A percentile compares a stretch with the other conserved stretches of the same genome.
Conservation (phyloP, 2,888 invertebrate genomes). For the Drosophila mayaguana region DNA sequence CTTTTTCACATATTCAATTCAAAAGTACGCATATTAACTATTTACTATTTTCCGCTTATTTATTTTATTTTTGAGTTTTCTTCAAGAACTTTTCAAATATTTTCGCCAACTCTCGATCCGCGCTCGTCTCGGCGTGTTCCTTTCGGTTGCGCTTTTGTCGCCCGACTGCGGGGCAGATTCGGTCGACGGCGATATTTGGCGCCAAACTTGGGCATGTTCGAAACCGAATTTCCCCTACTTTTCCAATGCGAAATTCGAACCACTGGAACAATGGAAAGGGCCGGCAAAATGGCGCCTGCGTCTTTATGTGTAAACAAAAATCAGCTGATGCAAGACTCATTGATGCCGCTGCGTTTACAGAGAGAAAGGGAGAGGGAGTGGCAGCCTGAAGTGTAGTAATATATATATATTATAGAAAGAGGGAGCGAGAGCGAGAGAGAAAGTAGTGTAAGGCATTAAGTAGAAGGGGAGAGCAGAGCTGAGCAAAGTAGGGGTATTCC, state of each 20-base stretch:
- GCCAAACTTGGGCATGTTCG: conserved; percentile 57
- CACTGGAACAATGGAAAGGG: conserved; percentile 48
- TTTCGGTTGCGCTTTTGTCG: conserved; percentile 57
- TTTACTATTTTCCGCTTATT: neutral
- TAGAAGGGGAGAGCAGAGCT: neutral
- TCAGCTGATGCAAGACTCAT: conserved; percentile 54
- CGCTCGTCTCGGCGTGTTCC: conserved; percentile 27
- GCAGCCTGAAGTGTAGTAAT: neutral
- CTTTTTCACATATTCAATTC: neutral
- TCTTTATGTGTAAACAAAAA: conserved; percentile 58
- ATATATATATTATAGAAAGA: too few species aligned
- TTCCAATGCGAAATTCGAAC: conserved; percentile 51
- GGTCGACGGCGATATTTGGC: conserved; percentile 51
- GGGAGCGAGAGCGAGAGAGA: neutral
- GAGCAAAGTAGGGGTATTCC: neutral
- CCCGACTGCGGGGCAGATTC: conserved; percentile 43
- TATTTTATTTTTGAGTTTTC: neutral
- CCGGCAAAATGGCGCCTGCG: conserved; percentile 69
- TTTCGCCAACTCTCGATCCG: conserved; percentile 15
- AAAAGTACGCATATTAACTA: neutral
- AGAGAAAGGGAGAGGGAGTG: neutral
- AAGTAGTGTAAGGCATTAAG: neutral
- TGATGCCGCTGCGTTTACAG: conserved; percentile 7
- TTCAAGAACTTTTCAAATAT: neutral
- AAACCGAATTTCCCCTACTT: conserved; percentile 44